These are phyloP conservation scores for Cyprinus carpio DNA, from an alignment of 2,113 vertebrate genomes.

Conservation along the genomic window DNA sequence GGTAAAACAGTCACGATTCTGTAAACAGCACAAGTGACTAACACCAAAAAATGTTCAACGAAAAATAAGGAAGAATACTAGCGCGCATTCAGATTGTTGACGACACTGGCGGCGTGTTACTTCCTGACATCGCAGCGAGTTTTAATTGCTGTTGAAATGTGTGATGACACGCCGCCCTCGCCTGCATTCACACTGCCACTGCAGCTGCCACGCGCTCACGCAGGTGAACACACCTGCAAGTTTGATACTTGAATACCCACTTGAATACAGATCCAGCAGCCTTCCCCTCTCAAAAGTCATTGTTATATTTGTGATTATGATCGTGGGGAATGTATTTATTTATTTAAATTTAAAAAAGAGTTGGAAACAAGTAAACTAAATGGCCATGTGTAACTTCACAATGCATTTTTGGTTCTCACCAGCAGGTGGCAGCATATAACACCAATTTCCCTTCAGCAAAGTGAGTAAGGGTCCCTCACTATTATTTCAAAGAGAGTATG, in stretches of 20 bases:
- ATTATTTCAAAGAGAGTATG: not conserved
- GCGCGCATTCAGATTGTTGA: not conserved
- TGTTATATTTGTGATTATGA: not conserved
- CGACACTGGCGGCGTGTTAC: not conserved
- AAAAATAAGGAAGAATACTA: not conserved
- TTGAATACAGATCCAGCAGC: not conserved
- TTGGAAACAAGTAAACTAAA: not conserved
- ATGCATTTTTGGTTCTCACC: not conserved
- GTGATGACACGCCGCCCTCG: constrained; percentile 26
- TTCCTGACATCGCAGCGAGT: constrained; percentile 26
- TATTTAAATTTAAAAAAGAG: not conserved
- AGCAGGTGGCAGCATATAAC: not conserved
- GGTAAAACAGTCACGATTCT: not conserved
- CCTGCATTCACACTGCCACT: constrained; percentile 1
- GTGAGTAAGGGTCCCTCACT: not conserved
- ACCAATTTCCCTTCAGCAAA: not conserved
- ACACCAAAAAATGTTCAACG: not conserved
- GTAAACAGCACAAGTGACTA: not conserved
- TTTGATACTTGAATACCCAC: not conserved
- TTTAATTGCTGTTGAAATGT: not conserved
- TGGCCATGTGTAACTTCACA: not conserved
- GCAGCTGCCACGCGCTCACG: not conserved
- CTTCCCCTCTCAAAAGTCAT: not conserved
- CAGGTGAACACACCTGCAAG: not conserved
- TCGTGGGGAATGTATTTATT: not conserved